Evolutionary conservation across 2,888 invertebrate genomes (phyloP).

Genomic region (Alentia gelatinosa): DNA sequence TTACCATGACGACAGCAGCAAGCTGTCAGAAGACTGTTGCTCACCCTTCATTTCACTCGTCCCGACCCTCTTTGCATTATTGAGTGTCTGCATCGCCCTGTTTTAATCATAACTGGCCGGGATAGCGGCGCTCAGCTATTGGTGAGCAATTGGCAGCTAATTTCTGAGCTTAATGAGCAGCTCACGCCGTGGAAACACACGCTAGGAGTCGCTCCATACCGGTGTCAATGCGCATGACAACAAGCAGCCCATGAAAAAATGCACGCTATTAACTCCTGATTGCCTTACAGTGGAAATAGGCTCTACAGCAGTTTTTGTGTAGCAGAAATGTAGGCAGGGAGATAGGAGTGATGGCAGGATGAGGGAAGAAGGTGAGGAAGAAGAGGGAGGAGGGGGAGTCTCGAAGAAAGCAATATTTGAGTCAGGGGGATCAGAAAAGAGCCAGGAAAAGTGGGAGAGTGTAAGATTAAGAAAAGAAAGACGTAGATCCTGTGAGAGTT

Average conservation of each 20-base stretch:
- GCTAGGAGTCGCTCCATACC: neutral
- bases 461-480: no score
- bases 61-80: neutral
- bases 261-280: neutral
- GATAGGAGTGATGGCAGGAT: no score
- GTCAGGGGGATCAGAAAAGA: no score
- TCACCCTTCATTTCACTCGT: neutral
- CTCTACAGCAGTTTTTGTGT: neutral
- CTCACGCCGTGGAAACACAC: neutral
- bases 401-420: no score
- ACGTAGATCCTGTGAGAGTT: no score
- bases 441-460: no score
- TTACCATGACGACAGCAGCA: neutral
- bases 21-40: neutral
- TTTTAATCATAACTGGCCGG: slow-evolving; percentile 20
- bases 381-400: no score
- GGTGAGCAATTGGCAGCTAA: slow-evolving; percentile 36
- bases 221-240: neutral
- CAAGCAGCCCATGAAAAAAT: neutral
- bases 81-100: neutral
- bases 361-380: no score
- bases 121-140: neutral
- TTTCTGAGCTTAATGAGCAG: neutral
- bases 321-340: neutral
- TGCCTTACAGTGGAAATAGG: neutral